These are phyloP conservation scores for Sitta europaea DNA, from an alignment of 2,113 vertebrate genomes.

Conservation along the genomic window DNA sequence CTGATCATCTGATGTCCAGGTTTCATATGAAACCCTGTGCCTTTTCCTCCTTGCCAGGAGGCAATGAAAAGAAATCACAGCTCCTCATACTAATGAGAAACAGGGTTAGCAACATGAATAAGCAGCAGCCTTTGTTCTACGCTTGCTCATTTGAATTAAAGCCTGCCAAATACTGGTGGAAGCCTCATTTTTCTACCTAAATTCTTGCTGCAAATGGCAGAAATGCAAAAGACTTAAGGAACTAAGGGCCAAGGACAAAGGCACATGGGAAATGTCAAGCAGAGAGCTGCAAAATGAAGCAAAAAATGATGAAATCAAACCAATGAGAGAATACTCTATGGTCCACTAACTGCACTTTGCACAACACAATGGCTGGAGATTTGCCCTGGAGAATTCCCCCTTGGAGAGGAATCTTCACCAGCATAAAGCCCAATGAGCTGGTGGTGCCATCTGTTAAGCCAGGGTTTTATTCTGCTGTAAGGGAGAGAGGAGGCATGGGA, in stretches of 20 bases:
- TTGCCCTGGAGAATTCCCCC: constrained; percentile 24
- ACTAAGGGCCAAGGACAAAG: constrained; percentile 8
- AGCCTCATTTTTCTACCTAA: constrained; percentile 40
- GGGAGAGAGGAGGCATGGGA: background rate
- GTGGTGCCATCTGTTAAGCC: constrained; percentile 20
- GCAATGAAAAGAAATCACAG: constrained; percentile 37
- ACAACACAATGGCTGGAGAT: background rate
- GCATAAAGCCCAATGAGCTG: background rate
- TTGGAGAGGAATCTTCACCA: constrained; percentile 6
- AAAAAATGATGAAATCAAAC: constrained; percentile 37
- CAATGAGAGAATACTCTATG: background rate
- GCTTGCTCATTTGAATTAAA: constrained; percentile 35
- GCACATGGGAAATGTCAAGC: constrained; percentile 8
- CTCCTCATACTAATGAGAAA: constrained; percentile 51
- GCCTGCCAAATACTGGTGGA: constrained; percentile 12
- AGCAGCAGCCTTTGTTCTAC: constrained; percentile 38
- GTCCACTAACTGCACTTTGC: constrained; percentile 29
- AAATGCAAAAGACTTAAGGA: constrained; percentile 1
- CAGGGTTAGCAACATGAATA: constrained; percentile 44
- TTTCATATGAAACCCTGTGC: background rate
- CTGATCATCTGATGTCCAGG: constrained; percentile 4
- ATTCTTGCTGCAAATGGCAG: constrained; percentile 3
- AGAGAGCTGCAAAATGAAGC: constrained; percentile 39
- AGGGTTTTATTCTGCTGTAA: background rate
- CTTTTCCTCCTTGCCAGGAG: constrained; percentile 47